These are phyloP conservation scores for Sylvilagus floridanus DNA, from an alignment of 2,797 vertebrate species.

Conservation along the genomic window DNA sequence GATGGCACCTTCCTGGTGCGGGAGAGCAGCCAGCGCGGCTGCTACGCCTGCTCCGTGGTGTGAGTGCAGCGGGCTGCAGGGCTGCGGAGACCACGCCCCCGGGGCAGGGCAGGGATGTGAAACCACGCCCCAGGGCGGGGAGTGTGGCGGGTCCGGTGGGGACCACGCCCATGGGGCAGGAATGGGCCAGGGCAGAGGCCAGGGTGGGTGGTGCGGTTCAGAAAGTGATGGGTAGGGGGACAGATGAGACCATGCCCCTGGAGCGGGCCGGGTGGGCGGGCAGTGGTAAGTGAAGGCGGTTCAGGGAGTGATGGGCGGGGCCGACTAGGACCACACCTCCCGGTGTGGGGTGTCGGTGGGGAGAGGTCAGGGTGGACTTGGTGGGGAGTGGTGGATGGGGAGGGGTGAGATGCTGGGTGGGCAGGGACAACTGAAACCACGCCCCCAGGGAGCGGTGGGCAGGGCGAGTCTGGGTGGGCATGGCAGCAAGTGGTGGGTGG, in stretches of 20 bases:
- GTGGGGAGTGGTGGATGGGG: not conserved
- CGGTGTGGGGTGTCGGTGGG: rapidly evolving
- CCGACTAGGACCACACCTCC: too few relatives aligned
- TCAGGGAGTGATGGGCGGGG: too few relatives aligned
- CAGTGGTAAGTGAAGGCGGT: not conserved
- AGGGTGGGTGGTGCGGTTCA: not conserved
- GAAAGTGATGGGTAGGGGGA: too few relatives aligned
- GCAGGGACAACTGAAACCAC: too few relatives aligned
- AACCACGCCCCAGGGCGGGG: too few relatives aligned
- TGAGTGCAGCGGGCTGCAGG: constrained; percentile 86
- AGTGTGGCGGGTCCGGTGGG: too few relatives aligned
- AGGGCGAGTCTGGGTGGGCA: not conserved
- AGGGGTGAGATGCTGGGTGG: too few relatives aligned
- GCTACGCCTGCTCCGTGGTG: constrained; percentile 96
- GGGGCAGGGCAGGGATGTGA: not conserved
- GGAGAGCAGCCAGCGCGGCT: constrained; percentile 95
- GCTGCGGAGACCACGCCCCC: rapidly evolving
- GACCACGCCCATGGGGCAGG: too few relatives aligned
- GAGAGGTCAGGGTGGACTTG: too few relatives aligned
- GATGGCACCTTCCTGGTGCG: constrained; percentile 96
- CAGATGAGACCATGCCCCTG: too few relatives aligned
- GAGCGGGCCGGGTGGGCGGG: not conserved
- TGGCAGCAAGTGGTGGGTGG: rapidly evolving
- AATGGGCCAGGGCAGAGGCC: not conserved
- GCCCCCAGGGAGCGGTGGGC: not conserved